Base-by-base conservation (phyloP, 2,888 invertebrate genomes). In the Abrostola triplasia region DNA sequence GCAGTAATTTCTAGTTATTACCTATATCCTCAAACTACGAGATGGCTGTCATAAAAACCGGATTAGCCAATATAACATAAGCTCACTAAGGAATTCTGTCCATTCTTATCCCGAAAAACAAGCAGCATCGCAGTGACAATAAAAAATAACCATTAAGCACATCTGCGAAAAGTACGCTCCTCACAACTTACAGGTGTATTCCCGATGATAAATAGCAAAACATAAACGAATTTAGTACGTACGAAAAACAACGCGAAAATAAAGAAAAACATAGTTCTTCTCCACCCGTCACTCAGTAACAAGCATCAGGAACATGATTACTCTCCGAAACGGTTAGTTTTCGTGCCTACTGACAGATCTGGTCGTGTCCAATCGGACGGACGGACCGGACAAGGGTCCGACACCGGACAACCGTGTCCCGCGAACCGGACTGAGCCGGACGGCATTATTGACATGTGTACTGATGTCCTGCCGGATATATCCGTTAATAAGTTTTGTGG, bases 361-460 rank as follows among this genome's bases (percentile, higher is more conserved):
- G 65, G 74, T 77, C 69, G 57, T 51, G 61, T 75, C 51, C 75
- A 61, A 73, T 73, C 68, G 67, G 66, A 44, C 59, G 53, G 71
- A 65, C 75, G 56, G n/a, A 12, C 42, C 59, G 54, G 76, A 81
- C 73, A 53, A 76, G 81, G 83, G 81, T 81, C 68, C 53, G 70
- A 60, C 70, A 63, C 37, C 69, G 54, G 54, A 59, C 57, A 54
- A 62, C 48, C 61, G 42, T 40, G 59, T 37, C 55, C 56, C 59
- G 38, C 70, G 63, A 67, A 55, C 64, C 68, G 54, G 55, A 63
- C 64, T 70, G 61, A 67, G 55, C 64, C 68, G 51, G 55, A 63
- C 64, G 42, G 59, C 51, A 61, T 61, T 69, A 78, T 68, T 79
- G 79, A 69, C 78, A 64, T 51, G 50, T 77, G 70, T 67, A 67